These are phyloP conservation scores for Blastobasis adustella DNA, from an alignment of 2,888 invertebrate genomes.

Conservation along the genomic window DNA sequence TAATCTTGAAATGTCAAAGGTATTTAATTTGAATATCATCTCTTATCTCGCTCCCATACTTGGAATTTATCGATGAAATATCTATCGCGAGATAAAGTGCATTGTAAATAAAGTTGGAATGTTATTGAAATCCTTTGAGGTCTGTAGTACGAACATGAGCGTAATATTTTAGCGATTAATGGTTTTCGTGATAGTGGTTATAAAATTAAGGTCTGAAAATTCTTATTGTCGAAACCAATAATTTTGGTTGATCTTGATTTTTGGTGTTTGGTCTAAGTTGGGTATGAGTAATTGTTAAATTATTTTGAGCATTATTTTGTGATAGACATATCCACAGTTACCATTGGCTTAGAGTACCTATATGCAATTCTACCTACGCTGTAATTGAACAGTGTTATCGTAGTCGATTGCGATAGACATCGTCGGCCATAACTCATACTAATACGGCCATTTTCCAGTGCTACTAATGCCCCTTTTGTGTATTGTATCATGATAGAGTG, in stretches of 20 bases:
- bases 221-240: too few species aligned
- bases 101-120: constrained; percentile 21
- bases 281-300: too few species aligned
- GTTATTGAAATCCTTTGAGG: too few species aligned
- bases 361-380: background rate
- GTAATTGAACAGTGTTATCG: constrained; percentile 6
- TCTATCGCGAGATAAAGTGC: constrained; percentile 34
- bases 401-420: background rate
- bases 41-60: constrained; percentile 62
- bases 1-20: constrained; percentile 72
- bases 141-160: too few species aligned
- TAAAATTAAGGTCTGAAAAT: too few species aligned
- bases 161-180: too few species aligned
- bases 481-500: constrained; percentile 8
- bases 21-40: constrained; percentile 73
- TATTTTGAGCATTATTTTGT: too few species aligned
- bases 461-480: constrained; percentile 44
- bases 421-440: constrained; percentile 15
- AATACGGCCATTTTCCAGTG: constrained; percentile 33
- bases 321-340: too few species aligned
- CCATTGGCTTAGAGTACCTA: too few species aligned
- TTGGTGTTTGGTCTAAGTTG: too few species aligned
- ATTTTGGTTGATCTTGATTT: too few species aligned
- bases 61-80: constrained; percentile 64
- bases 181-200: too few species aligned